Evolutionary conservation across 2,797 vertebrate genomes (phyloP).

Genomic region (Hoplostethus mediterraneus): DNA sequence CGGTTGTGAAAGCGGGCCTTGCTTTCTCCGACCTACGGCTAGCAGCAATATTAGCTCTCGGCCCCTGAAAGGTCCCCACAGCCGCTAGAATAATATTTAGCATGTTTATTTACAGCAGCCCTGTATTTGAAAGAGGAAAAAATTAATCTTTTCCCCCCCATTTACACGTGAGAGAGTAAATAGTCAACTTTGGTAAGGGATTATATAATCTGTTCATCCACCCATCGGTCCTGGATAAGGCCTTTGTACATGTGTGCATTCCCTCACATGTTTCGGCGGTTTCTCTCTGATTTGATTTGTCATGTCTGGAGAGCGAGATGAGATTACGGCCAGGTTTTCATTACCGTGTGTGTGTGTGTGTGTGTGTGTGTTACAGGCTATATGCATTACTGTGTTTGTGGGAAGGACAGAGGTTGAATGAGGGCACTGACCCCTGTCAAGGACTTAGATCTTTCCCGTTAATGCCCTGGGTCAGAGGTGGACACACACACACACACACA

Average conservation of each 20-base stretch:
- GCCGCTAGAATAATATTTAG: slow-evolving; percentile 72
- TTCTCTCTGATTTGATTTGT: slow-evolving; percentile 52
- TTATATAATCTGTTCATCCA: slow-evolving; percentile 66
- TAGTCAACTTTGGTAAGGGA: slow-evolving; percentile 46
- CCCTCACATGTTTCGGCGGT: slow-evolving; percentile 38
- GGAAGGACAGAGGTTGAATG: slow-evolving; percentile 45
- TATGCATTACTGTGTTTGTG: slow-evolving; percentile 37
- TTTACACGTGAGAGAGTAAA: slow-evolving; percentile 70
- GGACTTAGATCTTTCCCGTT: slow-evolving; percentile 45
- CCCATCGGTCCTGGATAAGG: slow-evolving; percentile 30
- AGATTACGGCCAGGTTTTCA: slow-evolving; percentile 57
- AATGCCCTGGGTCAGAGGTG: slow-evolving; percentile 63
- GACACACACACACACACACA: slow-evolving; percentile 15
- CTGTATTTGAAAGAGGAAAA: slow-evolving; percentile 62
- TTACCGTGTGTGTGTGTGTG: slow-evolving; percentile 23
- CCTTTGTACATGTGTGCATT: not conserved
- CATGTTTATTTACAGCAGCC: slow-evolving; percentile 64
- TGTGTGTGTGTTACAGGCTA: not conserved
- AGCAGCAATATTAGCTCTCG: slow-evolving; percentile 56
- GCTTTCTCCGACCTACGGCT: slow-evolving; percentile 23
- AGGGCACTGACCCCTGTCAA: slow-evolving; percentile 55
- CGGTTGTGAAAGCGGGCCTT: slow-evolving; percentile 49
- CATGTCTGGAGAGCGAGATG: slow-evolving; percentile 41
- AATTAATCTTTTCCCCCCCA: slow-evolving; percentile 46
- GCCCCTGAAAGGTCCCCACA: slow-evolving; percentile 47